A percentile compares a stretch with the other conserved stretches of the same genome.
Evolutionary conservation across 2,797 vertebrate species (phyloP).

Genomic region (Enteromius paludinosus): DNA sequence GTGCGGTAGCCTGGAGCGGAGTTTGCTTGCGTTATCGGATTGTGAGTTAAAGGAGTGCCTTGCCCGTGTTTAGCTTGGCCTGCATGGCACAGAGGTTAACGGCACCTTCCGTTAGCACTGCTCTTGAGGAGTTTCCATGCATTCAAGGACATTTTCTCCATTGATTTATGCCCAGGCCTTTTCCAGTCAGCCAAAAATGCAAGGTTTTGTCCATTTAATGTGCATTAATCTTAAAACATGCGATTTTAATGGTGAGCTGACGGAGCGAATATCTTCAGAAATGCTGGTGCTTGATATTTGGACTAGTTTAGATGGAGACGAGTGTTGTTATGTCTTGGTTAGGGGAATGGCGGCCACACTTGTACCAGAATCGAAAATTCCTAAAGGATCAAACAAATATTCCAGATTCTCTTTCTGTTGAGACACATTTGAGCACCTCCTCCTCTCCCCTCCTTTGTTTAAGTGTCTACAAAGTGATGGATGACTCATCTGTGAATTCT

Average conservation of each 20-base stretch:
- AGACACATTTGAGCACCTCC: conserved; percentile 69
- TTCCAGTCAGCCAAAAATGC: background rate
- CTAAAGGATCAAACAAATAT: conserved; percentile 47
- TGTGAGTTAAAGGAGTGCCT: conserved; percentile 46
- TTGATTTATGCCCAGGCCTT: conserved; percentile 41
- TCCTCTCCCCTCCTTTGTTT: conserved; percentile 60
- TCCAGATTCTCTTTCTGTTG: conserved; percentile 68
- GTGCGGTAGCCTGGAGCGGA: conserved; percentile 35
- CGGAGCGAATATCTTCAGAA: background rate
- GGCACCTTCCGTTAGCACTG: conserved; percentile 19
- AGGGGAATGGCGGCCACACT: conserved; percentile 3
- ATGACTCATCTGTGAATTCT: conserved; percentile 85
- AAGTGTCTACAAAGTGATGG: conserved; percentile 85
- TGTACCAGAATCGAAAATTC: conserved; percentile 31
- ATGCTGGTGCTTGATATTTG: background rate
- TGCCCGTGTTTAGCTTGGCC: conserved; percentile 58
- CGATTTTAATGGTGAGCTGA: background rate
- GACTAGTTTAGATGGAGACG: conserved; percentile 15
- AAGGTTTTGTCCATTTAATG: background rate
- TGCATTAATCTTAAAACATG: background rate
- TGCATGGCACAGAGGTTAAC: conserved; percentile 51
- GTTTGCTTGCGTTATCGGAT: conserved; percentile 49
- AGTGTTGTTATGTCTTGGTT: conserved; percentile 15
- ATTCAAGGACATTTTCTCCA: conserved; percentile 73
- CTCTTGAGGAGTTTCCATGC: conserved; percentile 18